Evolutionary conservation across 2,797 vertebrate genomes (phyloP).

Genomic region (Enteromius paludinosus): DNA sequence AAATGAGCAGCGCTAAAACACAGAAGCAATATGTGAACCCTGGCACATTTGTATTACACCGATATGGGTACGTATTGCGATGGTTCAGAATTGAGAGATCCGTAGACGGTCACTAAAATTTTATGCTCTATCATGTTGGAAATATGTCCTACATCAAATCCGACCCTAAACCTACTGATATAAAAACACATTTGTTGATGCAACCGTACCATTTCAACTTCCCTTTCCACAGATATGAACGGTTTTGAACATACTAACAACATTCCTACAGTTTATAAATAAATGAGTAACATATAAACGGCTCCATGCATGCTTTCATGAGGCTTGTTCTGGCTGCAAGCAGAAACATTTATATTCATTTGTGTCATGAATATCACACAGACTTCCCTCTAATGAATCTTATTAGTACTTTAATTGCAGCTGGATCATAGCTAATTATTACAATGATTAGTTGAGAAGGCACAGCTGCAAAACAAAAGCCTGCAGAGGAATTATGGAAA

Average conservation of each 20-base stretch:
- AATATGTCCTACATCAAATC: too few relatives aligned
- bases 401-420: slow-evolving; percentile 35
- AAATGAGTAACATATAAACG: not conserved
- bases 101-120: too few relatives aligned
- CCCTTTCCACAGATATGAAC: too few relatives aligned
- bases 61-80: too few relatives aligned
- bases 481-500: not conserved
- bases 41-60: too few relatives aligned
- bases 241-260: not conserved
- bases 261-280: not conserved
- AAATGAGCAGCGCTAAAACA: too few relatives aligned
- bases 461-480: slow-evolving; percentile 34
- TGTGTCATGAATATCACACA: not conserved
- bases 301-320: not conserved
- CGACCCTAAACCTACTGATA: too few relatives aligned
- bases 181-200: too few relatives aligned
- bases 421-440: slow-evolving; percentile 22
- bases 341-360: slow-evolving; percentile 14
- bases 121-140: too few relatives aligned
- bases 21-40: too few relatives aligned
- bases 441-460: not conserved
- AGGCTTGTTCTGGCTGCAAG: not conserved
- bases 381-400: slow-evolving; percentile 20
- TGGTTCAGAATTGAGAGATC: too few relatives aligned
- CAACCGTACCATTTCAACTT: too few relatives aligned